Evolutionary conservation across 2,888 invertebrate genomes (phyloP), one percentile per base, ranked within the genome.

Genomic region (Ormyrus rosae): DNA sequence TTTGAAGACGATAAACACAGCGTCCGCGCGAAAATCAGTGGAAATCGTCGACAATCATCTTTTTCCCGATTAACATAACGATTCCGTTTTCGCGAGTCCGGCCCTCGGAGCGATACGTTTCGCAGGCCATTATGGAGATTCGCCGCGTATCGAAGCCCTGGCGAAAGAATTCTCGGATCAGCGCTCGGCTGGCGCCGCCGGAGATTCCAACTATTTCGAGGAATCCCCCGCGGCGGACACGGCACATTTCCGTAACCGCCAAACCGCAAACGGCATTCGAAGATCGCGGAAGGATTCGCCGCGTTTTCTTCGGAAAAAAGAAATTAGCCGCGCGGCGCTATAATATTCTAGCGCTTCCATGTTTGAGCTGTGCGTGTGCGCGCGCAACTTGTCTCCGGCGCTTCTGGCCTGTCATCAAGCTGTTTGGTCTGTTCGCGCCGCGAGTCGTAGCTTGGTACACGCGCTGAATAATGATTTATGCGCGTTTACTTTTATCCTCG

Each of bases 171-270:
- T 34, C 34, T 34, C 34, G 34, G 34, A 34, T 34, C 34, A 34
- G 34, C 34, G 34, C 34, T 34, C 34, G 34, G 34, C 34, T 3
- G 34, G 34, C 4, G 34, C 34, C 34, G 34, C 10, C 45, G n/a
- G 5, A 34, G 51, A 74, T 67, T 67, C 45, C 53, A 58, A 74
- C 19, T 50, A 50, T 60, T 58, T 48, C 65, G 11, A 61, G 76
- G 58, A 75, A 75, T 60, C 4, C 13, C 50, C 55, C 60, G 61
- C 46, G 34, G 34, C 34, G 7, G 7, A 8, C 58, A 8, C 58
- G 56, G 13, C 48, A 50, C n/a, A 60, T 50, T 70, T 60, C 70
- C 56, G n/a, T 9, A 2, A 46, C 9, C 53, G 19, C 11, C 50
- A 48, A 8, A 60, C 34, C 60, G 34, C 48, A 69, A 63, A 7